Percentiles rank a stretch among this genome's conserved stretches.
phyloP scores from a whole-genome alignment of 2,797 vertebrate species.

The Pipistrellus pipistrellus region DNA sequence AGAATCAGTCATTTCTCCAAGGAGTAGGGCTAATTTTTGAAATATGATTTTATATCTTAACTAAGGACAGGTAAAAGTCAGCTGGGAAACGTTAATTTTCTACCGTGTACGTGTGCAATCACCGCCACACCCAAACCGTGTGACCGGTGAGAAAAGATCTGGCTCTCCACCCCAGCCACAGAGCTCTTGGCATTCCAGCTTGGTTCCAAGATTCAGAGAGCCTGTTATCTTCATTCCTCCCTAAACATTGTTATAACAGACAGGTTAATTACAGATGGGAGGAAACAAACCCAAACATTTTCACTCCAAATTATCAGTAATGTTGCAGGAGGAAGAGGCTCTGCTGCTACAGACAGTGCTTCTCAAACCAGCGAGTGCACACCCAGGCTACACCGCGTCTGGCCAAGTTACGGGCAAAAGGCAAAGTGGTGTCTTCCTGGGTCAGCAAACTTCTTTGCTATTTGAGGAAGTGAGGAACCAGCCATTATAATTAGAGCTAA shows the following conservation, averaged over 20 bases:
- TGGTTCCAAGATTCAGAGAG: conserved; percentile 35
- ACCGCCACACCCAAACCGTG: not conserved
- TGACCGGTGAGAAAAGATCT: not conserved
- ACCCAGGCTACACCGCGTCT: not conserved
- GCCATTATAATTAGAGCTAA: conserved; percentile 34
- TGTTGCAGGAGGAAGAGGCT: not conserved
- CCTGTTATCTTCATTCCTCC: conserved; percentile 65
- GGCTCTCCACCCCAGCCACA: not conserved
- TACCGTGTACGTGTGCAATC: not conserved
- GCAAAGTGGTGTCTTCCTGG: not conserved
- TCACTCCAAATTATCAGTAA: conserved; percentile 34
- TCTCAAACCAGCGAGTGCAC: not conserved
- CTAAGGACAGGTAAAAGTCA: not conserved
- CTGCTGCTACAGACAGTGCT: conserved; percentile 6
- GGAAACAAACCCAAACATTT: conserved; percentile 72
- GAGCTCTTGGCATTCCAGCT: not conserved
- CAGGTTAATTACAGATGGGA: conserved; percentile 65
- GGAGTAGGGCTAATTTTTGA: not conserved
- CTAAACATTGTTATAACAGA: conserved; percentile 68
- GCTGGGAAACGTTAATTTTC: conserved; percentile 22
- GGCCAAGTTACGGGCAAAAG: not conserved
- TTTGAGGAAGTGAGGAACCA: not conserved
- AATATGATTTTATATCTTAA: conserved; percentile 23
- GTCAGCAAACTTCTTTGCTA: conserved; percentile 11
- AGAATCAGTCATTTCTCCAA: conserved; percentile 19